Evolutionary conservation across 2,113 vertebrate species (phyloP), one percentile per base, ranked within the genome.

Genomic region (human): DNA sequence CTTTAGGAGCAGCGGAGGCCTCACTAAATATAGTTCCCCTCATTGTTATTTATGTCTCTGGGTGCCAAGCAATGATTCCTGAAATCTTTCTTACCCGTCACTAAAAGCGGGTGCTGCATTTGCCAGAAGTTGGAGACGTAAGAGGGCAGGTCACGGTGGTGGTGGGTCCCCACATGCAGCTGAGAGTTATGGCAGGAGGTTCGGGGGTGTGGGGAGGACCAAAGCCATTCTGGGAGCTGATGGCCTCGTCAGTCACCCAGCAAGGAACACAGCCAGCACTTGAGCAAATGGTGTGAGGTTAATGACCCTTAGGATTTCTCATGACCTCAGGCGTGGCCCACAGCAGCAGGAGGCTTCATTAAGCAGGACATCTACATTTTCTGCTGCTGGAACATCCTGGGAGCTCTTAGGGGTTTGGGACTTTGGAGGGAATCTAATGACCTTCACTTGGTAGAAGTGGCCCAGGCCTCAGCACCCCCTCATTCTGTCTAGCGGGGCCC

Each of bases 1-100:
- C 81, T 84, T 64, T 59, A 0, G 25, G 68, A 66, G 89, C 57
- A 18, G 86, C 0, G 0, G 96, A 97, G 87, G 94, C 68, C 85
- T 95, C 83, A 70, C 97, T 98, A 98, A 98, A 95, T 95, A 95
- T 92, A 98, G 97, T 81, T 93, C 76, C 87, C 84, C 87, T 95
- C 97, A 89, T 96, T 97, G 97, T 97, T 94, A 97, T 97, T 93
- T 97, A 98, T 72, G 89, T 91, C 61, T 98, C 97, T 93, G 96
- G 94, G 96, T 92, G 96, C 91, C 97, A 96, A 94, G 97, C 94
- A 96, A 92, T 84, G 96, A 96, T 95, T 96, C 94, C 91, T 96
- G 95, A 93, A 93, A 92, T 98, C 30, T 35, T n/a, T 97, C 93
- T 98, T 97, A 92, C 94, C 97, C 61, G 87, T 12, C 18, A 13